A percentile compares a stretch with the other conserved stretches of the same genome.
Conservation (phyloP, 2,113 vertebrate species). For the Silurus glanis region DNA sequence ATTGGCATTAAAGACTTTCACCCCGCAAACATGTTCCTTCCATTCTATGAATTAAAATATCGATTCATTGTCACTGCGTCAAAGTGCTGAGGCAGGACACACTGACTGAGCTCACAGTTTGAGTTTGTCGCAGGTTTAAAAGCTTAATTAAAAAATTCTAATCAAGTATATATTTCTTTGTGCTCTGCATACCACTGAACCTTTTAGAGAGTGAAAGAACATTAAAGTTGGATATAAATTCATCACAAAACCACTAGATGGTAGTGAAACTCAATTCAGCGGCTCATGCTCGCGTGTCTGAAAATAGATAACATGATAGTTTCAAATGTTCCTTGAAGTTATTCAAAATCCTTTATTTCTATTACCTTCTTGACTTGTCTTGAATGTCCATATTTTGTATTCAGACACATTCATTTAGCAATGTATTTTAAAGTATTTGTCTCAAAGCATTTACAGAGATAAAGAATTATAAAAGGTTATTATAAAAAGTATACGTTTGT, state of each 20-base stretch:
- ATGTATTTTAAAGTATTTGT: too few species aligned
- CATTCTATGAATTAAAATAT: background rate
- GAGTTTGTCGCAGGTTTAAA: background rate
- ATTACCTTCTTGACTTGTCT: background rate
- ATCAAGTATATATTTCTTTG: background rate
- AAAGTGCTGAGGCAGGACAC: background rate
- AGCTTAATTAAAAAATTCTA: background rate
- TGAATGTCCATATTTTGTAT: background rate
- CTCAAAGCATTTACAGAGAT: too few species aligned
- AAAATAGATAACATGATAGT: background rate
- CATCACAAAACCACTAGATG: slow-evolving; percentile 57
- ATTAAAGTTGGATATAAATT: background rate
- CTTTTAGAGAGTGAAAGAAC: background rate
- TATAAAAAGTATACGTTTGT: too few species aligned
- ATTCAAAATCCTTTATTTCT: too few species aligned
- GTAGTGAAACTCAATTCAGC: slow-evolving; percentile 44
- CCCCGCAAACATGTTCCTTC: background rate
- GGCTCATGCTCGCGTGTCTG: slow-evolving; percentile 18
- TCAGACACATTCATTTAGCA: background rate
- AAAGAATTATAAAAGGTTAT: too few species aligned
- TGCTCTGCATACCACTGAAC: background rate
- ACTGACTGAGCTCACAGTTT: background rate
- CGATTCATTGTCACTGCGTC: background rate
- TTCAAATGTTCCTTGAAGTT: background rate
- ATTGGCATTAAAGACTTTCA: background rate